phyloP scores from a whole-genome alignment of 1,140 invertebrate species.

The Drosophila kanapiae region DNA sequence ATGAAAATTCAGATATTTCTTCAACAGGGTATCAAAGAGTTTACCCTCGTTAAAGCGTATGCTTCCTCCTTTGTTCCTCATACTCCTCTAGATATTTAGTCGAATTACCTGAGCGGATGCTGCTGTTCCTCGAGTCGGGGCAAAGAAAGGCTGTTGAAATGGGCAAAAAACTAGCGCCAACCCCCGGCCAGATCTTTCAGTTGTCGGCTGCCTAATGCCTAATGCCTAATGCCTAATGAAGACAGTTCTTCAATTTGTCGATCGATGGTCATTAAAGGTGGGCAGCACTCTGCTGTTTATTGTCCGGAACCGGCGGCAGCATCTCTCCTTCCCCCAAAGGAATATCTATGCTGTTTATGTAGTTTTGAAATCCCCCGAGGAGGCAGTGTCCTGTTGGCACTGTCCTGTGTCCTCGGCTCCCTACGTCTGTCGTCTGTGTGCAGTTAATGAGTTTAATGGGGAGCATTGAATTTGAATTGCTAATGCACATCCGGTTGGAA shows the following conservation, averaged over 20 bases:
- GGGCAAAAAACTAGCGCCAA: slow-evolving; percentile 25
- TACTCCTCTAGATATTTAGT: slow-evolving; percentile 32
- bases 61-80: neutral
- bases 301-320: neutral
- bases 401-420: slow-evolving; percentile 4
- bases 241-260: slow-evolving; percentile 76
- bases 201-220: slow-evolving; percentile 18
- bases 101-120: slow-evolving; percentile 45
- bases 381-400: slow-evolving; percentile 10
- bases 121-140: slow-evolving; percentile 1
- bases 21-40: neutral
- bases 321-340: neutral
- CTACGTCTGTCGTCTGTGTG: slow-evolving; percentile 59
- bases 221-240: slow-evolving; percentile 64
- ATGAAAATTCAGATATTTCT: too few species aligned
- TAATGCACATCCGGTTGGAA: slow-evolving; percentile 67
- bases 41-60: neutral
- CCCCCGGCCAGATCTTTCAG: slow-evolving; percentile 26
- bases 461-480: slow-evolving; percentile 81
- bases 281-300: slow-evolving; percentile 20
- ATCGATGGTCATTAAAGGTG: slow-evolving; percentile 66
- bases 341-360: slow-evolving; percentile 35
- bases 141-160: slow-evolving; percentile 18
- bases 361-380: slow-evolving; percentile 28
- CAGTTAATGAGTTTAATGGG: slow-evolving; percentile 83